Base-by-base conservation (phyloP, 2,797 vertebrate genomes). In the Rhynchotus rufescens region DNA sequence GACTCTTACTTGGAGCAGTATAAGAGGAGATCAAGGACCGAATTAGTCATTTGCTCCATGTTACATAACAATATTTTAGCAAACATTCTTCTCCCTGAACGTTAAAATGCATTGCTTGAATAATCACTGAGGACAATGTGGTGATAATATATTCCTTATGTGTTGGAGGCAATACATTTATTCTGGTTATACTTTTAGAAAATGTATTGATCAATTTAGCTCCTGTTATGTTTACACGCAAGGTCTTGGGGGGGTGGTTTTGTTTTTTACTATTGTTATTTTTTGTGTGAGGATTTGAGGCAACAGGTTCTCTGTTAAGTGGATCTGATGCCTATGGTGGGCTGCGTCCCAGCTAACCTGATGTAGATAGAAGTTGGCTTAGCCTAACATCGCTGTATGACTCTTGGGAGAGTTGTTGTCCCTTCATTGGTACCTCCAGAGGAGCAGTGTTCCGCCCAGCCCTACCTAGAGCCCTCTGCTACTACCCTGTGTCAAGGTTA, bases 21-120 rank as follows among this genome's bases (percentile, higher is more conserved):
- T 92, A 54, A 1, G 1, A 71, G 44, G 93, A 84, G 73, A 94
- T 94, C 86, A 93, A 95, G 93, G 80, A 71, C 64, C 71, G 84
- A 79, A 94, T 96, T 96, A 93, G 84, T 96, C 82, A 95, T 96
- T 93, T 95, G 92, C 82, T 77, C 82, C 34, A 4, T 74, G 80
- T 96, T 96, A 95, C 93, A 93, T 96, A 96, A 96, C 81, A 85
- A 12, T 93, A 94, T 97, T 97, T 96, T 89, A 97, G 86, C 92
- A 93, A 91, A 94, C 89, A 93, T 94, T 95, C 86, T 92, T 96
- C 82, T 95, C 94, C 90, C 89, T 95, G 93, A 84, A 93, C 10
- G 17, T 93, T 93, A 89, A 94, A 97, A 91, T 92, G 77, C 80
- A 74, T 95, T 94, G 85, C 92, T 89, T 94, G 95, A 95, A 88